These are phyloP conservation scores for Dendrolimus punctatus DNA, from an alignment of 1,140 invertebrate species.

Conservation along the genomic window DNA sequence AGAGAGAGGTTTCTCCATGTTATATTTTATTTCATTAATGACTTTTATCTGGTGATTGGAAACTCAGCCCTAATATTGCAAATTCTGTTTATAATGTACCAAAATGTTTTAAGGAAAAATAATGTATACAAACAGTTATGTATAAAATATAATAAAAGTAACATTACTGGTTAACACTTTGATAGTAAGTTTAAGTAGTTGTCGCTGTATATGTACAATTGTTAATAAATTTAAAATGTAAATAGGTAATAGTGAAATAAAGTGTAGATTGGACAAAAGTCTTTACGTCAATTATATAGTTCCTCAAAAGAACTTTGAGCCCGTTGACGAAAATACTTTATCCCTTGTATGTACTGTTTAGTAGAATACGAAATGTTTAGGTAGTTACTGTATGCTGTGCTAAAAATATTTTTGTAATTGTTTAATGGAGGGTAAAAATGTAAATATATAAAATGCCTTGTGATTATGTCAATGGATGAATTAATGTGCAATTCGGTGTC, in stretches of 20 bases:
- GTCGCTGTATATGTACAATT: too few relatives aligned
- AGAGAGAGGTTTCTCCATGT: too few relatives aligned
- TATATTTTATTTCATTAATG: too few relatives aligned
- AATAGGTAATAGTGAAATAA: neutral
- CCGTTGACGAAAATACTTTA: slow-evolving; percentile 53
- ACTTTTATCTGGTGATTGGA: too few relatives aligned
- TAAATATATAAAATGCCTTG: slow-evolving; percentile 19
- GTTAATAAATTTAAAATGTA: too few relatives aligned
- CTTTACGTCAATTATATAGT: slow-evolving; percentile 45
- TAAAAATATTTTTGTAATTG: slow-evolving; percentile 23
- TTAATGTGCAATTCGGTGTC: slow-evolving; percentile 38
- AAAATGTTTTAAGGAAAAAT: too few relatives aligned
- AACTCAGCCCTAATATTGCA: too few relatives aligned
- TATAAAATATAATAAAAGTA: too few relatives aligned
- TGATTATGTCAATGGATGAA: slow-evolving; percentile 28
- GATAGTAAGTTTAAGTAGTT: too few relatives aligned
- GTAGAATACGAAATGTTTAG: slow-evolving; percentile 11
- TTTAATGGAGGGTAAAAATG: slow-evolving; percentile 10
- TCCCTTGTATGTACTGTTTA: slow-evolving; percentile 22
- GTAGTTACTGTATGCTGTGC: slow-evolving; percentile 8
- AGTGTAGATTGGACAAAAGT: slow-evolving; percentile 28
- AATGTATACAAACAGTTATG: too few relatives aligned
- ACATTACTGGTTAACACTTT: too few relatives aligned
- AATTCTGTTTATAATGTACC: too few relatives aligned
- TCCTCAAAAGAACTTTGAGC: slow-evolving; percentile 40